Evolutionary conservation across 2,797 vertebrate species (phyloP), one percentile per base, ranked within the genome.

Genomic region (Percopsis omiscomaycus): DNA sequence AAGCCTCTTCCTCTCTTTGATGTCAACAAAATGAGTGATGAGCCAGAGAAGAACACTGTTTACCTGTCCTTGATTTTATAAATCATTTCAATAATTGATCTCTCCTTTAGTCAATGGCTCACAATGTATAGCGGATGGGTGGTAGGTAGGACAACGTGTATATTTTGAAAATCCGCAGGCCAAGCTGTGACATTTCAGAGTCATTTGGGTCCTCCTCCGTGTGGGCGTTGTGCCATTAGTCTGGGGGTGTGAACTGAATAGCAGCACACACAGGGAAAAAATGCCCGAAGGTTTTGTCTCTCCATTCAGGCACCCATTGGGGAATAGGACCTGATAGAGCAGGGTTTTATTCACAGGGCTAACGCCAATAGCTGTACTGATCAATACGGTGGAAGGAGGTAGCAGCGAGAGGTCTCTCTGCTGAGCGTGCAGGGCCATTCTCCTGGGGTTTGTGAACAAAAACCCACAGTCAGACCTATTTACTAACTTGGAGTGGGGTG

Each of bases 261-360:
- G 78, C 62, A 30, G 66, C 61, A 71, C 65, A 83, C 57, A 75
- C 76, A 10, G 15, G 37, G 55, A 85, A 75, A 79, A 77, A 81
- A 78, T 71, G 61, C 71, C 22, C 42, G 81, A 89, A 88, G 86
- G 85, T 90, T 90, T 88, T 86, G 83, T 88, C 82, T 89, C 76
- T 88, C 86, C 69, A 88, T 92, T 91, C 86, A 86, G 77, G 77
- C 46, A 66, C 91, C 58, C 90, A 86, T 88, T 85, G 70, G 91
- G 91, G 84, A 88, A 83, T 69, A 80, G 62, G 77, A 89, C 88
- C 89, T 86, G 73, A 83, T 67, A 74, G 71, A 82, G 79, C 67
- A 81, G 88, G 77, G 55, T 89, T 92, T 91, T 90, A 90, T 92
- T 91, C 91, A 91, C 84, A 88, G 77, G 67, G 77, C 88, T 75